Base-by-base conservation (phyloP, 2,888 invertebrate genomes). In the Chymomyza amoena region DNA sequence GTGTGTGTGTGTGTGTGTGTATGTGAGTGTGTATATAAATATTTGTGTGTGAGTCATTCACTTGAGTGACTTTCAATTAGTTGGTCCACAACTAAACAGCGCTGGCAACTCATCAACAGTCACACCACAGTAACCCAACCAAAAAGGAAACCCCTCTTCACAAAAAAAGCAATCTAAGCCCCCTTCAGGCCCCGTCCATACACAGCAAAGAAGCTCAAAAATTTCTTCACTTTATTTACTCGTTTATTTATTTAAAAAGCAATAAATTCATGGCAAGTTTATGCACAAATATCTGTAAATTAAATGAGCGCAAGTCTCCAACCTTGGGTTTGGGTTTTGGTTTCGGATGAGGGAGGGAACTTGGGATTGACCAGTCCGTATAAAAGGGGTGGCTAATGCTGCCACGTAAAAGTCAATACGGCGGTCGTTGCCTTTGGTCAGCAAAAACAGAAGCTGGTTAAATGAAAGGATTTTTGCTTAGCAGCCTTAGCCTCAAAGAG, bases 31-130 rank as follows among this genome's bases (percentile, higher is more conserved):
- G 25, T 25, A 25, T 25, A 25, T 25, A 25, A 25, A 25, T 25
- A 25, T 25, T 25, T 25, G 20, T 61, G 50, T 15, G 79, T 76
- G 68, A n/a, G 76, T 70, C 56, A 61, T 68, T 79, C 81, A 86
- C 84, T 89, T 90, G 90, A 89, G 80, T 88, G 80, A 87, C 81
- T 90, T 91, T 89, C 91, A 91, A 90, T 91, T 90, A 90, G 89
- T 86, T 89, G 80, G 68, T 79, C 78, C 84, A 76, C 82, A 80
- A 76, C 80, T 76, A 74, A 80, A 76, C n/a, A 67, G 59, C 32
- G 15, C 39, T 20, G 13, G 25, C 50, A 52, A 61, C 45, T 25
- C 57, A 57, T 57, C 57, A 20, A 57, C 57, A 57, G 15, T 10
- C 57, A 32, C 57, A 20, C 16, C 18, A 28, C 63, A 50, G 25